Base-by-base conservation (phyloP, 2,888 invertebrate species). In the Limenitis camilla region DNA sequence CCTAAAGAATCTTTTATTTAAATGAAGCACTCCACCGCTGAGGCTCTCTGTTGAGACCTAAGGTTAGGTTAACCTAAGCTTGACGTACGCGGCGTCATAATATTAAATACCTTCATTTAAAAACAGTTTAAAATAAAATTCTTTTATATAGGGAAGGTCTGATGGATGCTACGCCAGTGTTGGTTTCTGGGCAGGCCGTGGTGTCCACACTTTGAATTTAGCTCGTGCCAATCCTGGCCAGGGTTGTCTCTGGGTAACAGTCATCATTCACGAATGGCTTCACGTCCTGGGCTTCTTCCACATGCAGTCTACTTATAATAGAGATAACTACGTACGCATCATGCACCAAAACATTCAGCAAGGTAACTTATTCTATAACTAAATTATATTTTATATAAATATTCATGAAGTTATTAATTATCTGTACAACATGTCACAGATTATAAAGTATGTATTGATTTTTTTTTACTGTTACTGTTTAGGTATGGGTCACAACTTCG, bases 191-290 rank as follows among this genome's bases (percentile, higher is more conserved):
- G 56, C 47, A 5, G 59, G 71, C 19, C 76, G 85, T 0, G 82
- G 81, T 0, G 74, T 76, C 19, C 84, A 90, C 77, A 77, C 81
- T 10, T 63, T 90, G 38, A 91, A 91, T 73, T 65, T 91, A 40
- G 83, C 81, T 0, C 75, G 78, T 35, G 74, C 73, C 64, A 53
- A 51, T 0, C 73, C 76, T 3, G 89, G 90, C 1, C 76, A 79
- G 3, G 89, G 89, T 40, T 91, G 91, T 68, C 88, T 91, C 66
- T 75, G 83, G 1, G 88, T 89, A 62, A 91, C 92, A n/a, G 91
- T 92, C 59, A 90, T 93, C 52, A 89, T 92, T 28, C 94, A 95
- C 77, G 95, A 95, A 73, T 87, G 94, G 68, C 88, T 84, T 70
- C 86, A 86, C 61, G 75, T 81, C 64, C 75, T 85, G 1, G 86